Evolutionary conservation across 2,113 vertebrate genomes (phyloP).

Genomic region (Campylomormyrus numenius): DNA sequence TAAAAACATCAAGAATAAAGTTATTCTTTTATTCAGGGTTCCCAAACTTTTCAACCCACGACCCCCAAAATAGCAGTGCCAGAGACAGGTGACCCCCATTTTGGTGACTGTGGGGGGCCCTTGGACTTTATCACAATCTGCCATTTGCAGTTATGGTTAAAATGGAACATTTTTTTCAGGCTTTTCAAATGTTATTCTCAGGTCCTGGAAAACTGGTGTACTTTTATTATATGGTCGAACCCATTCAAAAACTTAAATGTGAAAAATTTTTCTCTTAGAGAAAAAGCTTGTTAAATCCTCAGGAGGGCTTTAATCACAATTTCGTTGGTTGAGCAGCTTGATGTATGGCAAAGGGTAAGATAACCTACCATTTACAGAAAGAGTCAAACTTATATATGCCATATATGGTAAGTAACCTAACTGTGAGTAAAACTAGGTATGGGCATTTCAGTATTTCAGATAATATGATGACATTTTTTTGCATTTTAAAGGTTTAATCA

Average conservation of each 20-base stretch:
- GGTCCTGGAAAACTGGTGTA: background rate
- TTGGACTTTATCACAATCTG: too few relatives aligned
- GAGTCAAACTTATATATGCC: background rate
- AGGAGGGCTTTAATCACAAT: background rate
- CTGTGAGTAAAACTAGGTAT: background rate
- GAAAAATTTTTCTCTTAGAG: background rate
- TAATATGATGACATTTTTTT: background rate
- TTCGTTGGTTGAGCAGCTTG: background rate
- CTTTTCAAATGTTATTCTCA: background rate
- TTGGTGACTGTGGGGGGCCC: too few relatives aligned
- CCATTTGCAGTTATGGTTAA: too few relatives aligned
- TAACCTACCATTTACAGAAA: background rate
- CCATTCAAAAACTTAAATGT: background rate
- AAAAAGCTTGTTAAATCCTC: background rate
- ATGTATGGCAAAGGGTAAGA: background rate
- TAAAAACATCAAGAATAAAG: background rate
- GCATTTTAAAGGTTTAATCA: conserved; percentile 67
- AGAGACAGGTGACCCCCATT: too few relatives aligned
- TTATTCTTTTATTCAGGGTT: background rate
- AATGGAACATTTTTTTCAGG: background rate
- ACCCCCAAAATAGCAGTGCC: too few relatives aligned
- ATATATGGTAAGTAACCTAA: background rate
- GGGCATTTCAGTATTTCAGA: background rate
- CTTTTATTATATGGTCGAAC: background rate
- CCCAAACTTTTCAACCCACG: too few relatives aligned